These are phyloP conservation scores for Columbina picui DNA, from an alignment of 2,113 vertebrate species.

Conservation along the genomic window DNA sequence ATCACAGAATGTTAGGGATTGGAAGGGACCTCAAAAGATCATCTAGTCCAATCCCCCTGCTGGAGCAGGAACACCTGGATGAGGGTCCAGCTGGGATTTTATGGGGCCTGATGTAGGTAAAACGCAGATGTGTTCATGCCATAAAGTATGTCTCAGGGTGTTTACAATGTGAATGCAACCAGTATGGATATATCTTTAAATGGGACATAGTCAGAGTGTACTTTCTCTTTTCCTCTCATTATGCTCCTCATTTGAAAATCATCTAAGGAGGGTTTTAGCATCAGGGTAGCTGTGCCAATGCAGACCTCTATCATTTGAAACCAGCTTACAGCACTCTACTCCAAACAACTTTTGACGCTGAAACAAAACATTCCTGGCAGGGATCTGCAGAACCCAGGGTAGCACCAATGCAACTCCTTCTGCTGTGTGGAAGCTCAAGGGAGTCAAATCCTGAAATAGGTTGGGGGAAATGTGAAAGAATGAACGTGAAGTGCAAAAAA, in stretches of 20 bases:
- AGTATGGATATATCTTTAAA: background rate
- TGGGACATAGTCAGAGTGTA: background rate
- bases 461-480: background rate
- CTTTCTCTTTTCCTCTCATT: background rate
- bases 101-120: background rate
- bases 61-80: no score
- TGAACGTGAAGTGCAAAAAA: background rate
- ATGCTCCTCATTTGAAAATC: background rate
- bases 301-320: background rate
- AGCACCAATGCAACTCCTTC: constrained; percentile 28
- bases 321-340: background rate
- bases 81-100: background rate
- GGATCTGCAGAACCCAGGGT: constrained; percentile 13
- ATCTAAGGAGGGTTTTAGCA: background rate
- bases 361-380: background rate
- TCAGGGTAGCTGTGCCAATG: background rate
- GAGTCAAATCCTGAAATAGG: background rate
- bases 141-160: background rate
- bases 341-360: constrained; percentile 9
- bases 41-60: no score
- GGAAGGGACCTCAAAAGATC: no score
- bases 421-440: background rate
- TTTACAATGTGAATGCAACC: background rate
- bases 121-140: background rate
- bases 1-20: no score